Evolutionary conservation across 2,113 vertebrate genomes (phyloP).

Genomic region (Sisor rabdophorus): DNA sequence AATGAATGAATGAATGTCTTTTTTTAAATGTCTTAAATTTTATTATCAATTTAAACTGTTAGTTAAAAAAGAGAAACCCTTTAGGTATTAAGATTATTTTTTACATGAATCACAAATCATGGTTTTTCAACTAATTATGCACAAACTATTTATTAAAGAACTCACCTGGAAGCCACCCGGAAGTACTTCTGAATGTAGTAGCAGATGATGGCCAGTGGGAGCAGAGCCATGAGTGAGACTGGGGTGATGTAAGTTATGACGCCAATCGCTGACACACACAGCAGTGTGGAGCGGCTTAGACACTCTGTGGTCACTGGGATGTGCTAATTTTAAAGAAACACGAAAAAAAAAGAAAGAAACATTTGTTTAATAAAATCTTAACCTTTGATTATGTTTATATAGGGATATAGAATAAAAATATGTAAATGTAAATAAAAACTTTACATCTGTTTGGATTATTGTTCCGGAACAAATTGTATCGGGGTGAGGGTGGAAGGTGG

Average conservation of each 20-base stretch:
- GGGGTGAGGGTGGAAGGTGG: too few species aligned
- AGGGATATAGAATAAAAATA: too few species aligned
- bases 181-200: slow-evolving; percentile 99
- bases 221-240: slow-evolving; percentile 85
- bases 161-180: slow-evolving; percentile 87
- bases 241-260: slow-evolving; percentile 95
- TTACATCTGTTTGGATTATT: too few species aligned
- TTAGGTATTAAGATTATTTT: too few species aligned
- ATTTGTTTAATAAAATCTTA: not conserved
- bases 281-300: slow-evolving; percentile 87
- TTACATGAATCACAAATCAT: not conserved
- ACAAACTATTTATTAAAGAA: too few species aligned
- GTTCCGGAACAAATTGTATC: too few species aligned
- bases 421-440: too few species aligned
- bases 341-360: not conserved
- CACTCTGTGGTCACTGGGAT: slow-evolving; percentile 96
- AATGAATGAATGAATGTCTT: too few species aligned
- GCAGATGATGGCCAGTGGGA: slow-evolving; percentile 85
- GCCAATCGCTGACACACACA: slow-evolving; percentile 88
- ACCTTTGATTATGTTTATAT: too few species aligned
- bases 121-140: not conserved
- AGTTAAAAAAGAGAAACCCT: too few species aligned
- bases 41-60: too few species aligned
- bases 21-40: too few species aligned
- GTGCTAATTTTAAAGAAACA: slow-evolving; percentile 69